Evolutionary conservation across 2,113 vertebrate genomes (phyloP), one percentile per base, ranked within the genome.

Genomic region (Ariopsis seemanni): DNA sequence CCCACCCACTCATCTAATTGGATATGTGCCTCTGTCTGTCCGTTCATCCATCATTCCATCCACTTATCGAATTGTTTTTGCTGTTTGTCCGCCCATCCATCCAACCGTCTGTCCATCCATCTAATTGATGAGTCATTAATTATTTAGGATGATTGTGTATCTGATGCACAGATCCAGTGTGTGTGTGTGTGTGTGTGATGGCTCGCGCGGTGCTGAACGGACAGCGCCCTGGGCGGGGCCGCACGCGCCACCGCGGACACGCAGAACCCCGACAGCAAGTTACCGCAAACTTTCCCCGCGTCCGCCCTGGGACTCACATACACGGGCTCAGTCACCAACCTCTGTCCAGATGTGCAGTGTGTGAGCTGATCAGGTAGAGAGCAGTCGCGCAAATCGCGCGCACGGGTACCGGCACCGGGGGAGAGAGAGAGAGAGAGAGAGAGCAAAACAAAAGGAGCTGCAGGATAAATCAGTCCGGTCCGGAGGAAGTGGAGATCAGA

Each of bases 151-250:
- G 42, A 42, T 42, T 42, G 42, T 42, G 42, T 42, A 42, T 42
- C 42, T 27, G 25, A 18, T 18, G 58, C 58, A 20, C 7, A 69
- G 63, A 14, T 67, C 9, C 63, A 27, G 11, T 34, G 27, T 65
- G 22, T 65, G 63, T 67, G 69, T 48, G 74, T 27, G 50, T 17
- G 75, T 27, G 75, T 27, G 25, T 20, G 25, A 57, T 34, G 65
- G 55, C 18, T 69, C 86, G 72, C 42, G 82, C 88, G 93, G 94
- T 94, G 93, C 94, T 95, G 95, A 95, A 95, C 57, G 92, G 93
- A 96, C 94, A 96, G 95, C 94, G 91, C 93, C 93, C 88, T 89
- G 92, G 92, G 93, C 91, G 92, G 94, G 95, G 93, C 86, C 30
- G 62, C 58, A 25, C 80, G 57, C 57, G 18, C 57, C 53, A 74